Base-by-base conservation (phyloP, 2,888 invertebrate genomes). In the Thecophora atra region DNA sequence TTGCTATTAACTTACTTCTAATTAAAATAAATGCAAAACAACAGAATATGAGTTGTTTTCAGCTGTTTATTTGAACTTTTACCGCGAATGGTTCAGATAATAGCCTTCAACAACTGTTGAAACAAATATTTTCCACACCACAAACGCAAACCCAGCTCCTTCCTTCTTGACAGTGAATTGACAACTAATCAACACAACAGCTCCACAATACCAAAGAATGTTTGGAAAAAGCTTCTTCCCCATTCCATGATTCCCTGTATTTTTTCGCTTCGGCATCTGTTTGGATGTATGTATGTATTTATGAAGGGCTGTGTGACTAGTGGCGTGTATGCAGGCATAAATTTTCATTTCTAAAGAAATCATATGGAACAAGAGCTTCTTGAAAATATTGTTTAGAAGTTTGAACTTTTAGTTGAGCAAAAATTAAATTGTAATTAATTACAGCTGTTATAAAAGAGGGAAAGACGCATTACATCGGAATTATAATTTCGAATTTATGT, bases 161-260 rank as follows among this genome's bases (percentile, higher is more conserved):
- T 77, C 75, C 76, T 78, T 78, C 79, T 81, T 82, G 82, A 79
- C 81, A 81, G 82, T 77, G 78, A 79, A 80, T 73, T 76, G 71
- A 77, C 78, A 78, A 82, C 78, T 84, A 76, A 79, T 65, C 70
- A 72, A 69, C 73, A 54, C 65, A 70, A 67, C 72, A 70, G 28
- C 62, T 72, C 67, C 71, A 70, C 75, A 74, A 75, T 60, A 66
- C 63, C 51, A 71, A 72, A 67, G 51, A 56, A 67, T 60, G 15
- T 72, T 52, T 69, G 71, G 71, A 73, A 76, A 78, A 76, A 82
- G 79, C 81, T 81, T n/a, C n/a, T n/a, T 78, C 75, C 26, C 17
- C 42, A 66, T n/a, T 65, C n/a, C 56, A 17, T 66, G 56, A 28
- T 42, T 70, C 30, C 44, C n/a, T n/a, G 6, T 47, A 47, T 71